phyloP scores from a whole-genome alignment of 2,888 invertebrate genomes.

The Tinea trinotella region DNA sequence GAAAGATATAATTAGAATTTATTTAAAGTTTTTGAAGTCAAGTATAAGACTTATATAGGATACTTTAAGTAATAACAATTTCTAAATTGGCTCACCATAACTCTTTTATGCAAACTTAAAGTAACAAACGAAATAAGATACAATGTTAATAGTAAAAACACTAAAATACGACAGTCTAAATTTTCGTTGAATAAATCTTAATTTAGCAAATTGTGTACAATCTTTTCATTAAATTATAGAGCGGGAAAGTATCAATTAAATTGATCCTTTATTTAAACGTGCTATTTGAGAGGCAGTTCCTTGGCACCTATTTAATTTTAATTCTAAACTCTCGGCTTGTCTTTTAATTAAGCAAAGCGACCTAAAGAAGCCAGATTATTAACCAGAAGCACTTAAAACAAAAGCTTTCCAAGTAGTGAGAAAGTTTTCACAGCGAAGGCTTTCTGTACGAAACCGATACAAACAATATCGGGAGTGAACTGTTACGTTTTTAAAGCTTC shows the following conservation, averaged over 20 bases:
- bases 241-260: not conserved
- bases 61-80: too few relatives aligned
- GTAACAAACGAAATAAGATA: not conserved
- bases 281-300: slow-evolving; percentile 38
- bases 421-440: slow-evolving; percentile 26
- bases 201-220: slow-evolving; percentile 1
- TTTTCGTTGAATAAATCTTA: not conserved
- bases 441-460: slow-evolving; percentile 31
- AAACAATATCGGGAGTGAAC: slow-evolving; percentile 24
- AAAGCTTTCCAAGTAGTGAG: slow-evolving; percentile 30
- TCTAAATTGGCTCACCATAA: too few relatives aligned
- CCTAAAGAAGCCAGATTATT: not conserved
- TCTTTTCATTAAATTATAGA: slow-evolving; percentile 2
- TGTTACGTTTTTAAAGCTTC: slow-evolving; percentile 30
- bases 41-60: too few relatives aligned
- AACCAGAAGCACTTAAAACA: slow-evolving; percentile 32
- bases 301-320: slow-evolving; percentile 47
- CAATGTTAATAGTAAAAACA: not conserved
- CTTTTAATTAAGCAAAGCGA: slow-evolving; percentile 12
- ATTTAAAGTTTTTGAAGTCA: too few relatives aligned
- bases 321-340: slow-evolving; percentile 28
- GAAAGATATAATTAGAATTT: too few relatives aligned
- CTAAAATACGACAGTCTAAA: not conserved
- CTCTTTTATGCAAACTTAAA: too few relatives aligned
- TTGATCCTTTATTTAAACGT: not conserved